Percentiles rank a stretch among this genome's conserved stretches.
phyloP scores from a whole-genome alignment of 2,113 vertebrate genomes.

The Peromyscus californicus region DNA sequence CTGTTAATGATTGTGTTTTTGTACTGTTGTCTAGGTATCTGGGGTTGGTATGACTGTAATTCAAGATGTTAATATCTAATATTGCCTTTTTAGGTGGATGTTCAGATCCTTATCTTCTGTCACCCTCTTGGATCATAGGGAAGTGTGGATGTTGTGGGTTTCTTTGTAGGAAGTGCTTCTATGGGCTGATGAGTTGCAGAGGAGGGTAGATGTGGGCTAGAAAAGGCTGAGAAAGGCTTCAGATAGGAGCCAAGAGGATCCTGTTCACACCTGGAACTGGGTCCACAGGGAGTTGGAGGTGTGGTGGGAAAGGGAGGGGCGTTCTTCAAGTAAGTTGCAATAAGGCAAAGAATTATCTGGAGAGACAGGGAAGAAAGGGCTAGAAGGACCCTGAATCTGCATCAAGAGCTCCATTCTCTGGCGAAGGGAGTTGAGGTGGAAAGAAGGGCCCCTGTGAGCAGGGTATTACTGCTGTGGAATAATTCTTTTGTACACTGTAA shows the following conservation, averaged over 20 bases:
- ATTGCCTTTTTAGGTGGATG: background rate
- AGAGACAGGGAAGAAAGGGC: background rate
- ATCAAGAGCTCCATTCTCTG: background rate
- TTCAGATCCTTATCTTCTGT: background rate
- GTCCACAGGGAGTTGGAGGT: background rate
- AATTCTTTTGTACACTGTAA: no score
- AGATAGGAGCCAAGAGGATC: background rate
- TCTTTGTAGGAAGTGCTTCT: background rate
- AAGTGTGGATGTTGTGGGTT: background rate
- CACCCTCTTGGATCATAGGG: background rate
- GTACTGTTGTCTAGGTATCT: background rate
- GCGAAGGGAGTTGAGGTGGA: no score
- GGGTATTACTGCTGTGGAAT: no score
- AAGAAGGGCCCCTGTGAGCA: background rate
- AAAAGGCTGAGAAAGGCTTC: background rate
- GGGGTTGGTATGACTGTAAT: background rate
- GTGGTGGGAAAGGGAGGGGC: background rate
- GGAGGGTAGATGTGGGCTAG: background rate
- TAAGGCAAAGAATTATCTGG: no score
- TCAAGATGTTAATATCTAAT: background rate
- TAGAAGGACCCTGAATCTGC: background rate
- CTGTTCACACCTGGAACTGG: no score
- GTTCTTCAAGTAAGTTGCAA: background rate
- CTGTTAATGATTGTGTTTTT: background rate
- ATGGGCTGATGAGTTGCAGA: background rate